Conservation (phyloP, 35 echinoderm and acorn worm genomes). For the Apostichopus japonicus region DNA sequence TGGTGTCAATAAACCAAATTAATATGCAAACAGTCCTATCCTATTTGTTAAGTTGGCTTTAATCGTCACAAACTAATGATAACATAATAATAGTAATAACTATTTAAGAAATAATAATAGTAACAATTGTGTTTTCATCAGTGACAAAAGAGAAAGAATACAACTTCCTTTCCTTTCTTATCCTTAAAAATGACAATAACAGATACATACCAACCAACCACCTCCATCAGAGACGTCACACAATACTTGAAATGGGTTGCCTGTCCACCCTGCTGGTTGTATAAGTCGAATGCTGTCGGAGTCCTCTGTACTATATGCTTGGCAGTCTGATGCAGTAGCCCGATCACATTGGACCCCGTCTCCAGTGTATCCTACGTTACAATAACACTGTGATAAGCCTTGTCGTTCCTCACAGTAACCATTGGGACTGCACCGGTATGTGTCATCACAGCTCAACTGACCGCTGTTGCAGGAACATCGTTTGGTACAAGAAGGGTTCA, state of each 20-base stretch:
- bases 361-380: neutral
- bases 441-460: neutral
- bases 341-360: neutral
- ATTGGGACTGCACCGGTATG: neutral
- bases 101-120: too few relatives aligned
- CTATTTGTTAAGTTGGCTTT: too few relatives aligned
- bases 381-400: neutral
- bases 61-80: too few relatives aligned
- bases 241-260: neutral
- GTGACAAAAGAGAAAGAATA: too few relatives aligned
- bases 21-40: too few relatives aligned
- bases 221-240: neutral
- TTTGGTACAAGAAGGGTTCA: neutral
- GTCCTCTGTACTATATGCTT: neutral
- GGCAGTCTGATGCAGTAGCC: neutral
- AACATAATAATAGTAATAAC: too few relatives aligned
- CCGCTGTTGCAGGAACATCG: neutral
- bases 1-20: too few relatives aligned
- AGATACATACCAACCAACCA: neutral
- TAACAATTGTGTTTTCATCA: too few relatives aligned
- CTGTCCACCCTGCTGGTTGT: neutral
- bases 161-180: too few relatives aligned
- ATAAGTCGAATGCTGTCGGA: neutral
- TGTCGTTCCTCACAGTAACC: neutral
- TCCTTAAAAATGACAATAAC: too few relatives aligned